Evolutionary conservation across 2,113 vertebrate genomes (phyloP), one percentile per base, ranked within the genome.

Genomic region (Heterochromis multidens): DNA sequence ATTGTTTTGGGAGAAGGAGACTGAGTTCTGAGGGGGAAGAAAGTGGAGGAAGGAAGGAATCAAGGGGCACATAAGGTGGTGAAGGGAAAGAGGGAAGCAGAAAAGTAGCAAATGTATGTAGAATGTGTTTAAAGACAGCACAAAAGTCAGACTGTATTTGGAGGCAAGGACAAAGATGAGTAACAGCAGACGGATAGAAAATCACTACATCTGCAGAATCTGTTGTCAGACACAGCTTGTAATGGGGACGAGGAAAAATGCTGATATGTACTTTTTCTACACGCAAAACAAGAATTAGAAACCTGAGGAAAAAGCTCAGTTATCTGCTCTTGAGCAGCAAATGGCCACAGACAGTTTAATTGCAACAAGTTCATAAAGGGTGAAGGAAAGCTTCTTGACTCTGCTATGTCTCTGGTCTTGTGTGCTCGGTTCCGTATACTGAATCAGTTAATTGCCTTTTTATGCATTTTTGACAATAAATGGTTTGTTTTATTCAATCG

Each of bases 1-100:
- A 94, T 94, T 95, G 93, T 93, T 94, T 91, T 87, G 90, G 87
- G 87, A 90, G 85, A 91, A 82, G 62, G 89, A 90, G 90, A 81
- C 76, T 25, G 87, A 83, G 80, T 81, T 83, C 62, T 76, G 77
- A 78, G 62, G 59, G 27, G 19, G 35, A 19, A 21, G 67, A 77
- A 81, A 74, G 59, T 19, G 19, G 19, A 77, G 19, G 19, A 74
- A 79, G 76, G 52, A 77, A 78, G 57, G 74, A 77, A 84, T 58
- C 81, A 49, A 81, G 35, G 54, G 49, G 62, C 37, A 46, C 54
- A 84, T 57, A 56, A 62, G 82, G 46, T 33, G 43, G n/a, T n/a
- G n/a, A 40, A 77, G 56, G 25, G 35, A 19, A 19, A 21, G n/a
- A 23, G 14, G 13, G 27, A 63, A 31, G 31, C 7, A 67, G 13